phyloP scores from a whole-genome alignment of 2,888 invertebrate genomes.

The Entomobrya multifasciata region DNA sequence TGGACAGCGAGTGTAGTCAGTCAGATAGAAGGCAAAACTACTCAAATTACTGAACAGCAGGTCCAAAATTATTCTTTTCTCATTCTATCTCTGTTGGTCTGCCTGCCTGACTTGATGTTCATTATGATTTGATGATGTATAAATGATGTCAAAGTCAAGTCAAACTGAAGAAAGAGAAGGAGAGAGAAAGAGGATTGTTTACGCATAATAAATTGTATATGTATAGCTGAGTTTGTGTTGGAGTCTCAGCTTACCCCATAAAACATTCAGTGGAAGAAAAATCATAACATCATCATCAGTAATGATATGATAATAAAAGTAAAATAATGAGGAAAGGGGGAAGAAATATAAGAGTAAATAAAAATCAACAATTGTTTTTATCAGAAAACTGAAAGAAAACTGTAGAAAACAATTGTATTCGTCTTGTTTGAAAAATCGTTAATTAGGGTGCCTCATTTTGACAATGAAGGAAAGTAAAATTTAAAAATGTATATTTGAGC shows the following conservation, averaged over 20 bases:
- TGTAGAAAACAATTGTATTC: not conserved
- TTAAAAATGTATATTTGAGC: not conserved
- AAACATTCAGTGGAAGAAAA: not conserved
- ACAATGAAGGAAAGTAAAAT: not conserved
- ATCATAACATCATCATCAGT: not conserved
- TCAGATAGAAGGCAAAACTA: conserved; percentile 47
- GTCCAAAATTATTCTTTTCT: conserved; percentile 35
- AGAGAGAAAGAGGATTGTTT: conserved; percentile 40
- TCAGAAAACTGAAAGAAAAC: not conserved
- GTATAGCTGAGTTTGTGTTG: not conserved
- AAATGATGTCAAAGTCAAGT: conserved; percentile 56
- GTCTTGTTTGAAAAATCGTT: not conserved
- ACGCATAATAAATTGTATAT: conserved; percentile 36
- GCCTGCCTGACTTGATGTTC: conserved; percentile 5
- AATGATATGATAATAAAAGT: conserved; percentile 17
- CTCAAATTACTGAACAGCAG: conserved; percentile 54
- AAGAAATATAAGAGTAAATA: conserved; percentile 5
- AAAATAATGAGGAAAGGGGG: not conserved
- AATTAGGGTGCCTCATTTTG: not conserved
- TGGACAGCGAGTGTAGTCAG: conserved; percentile 49
- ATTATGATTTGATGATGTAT: conserved; percentile 49
- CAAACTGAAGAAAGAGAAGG: conserved; percentile 1
- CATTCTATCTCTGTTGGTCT: not conserved
- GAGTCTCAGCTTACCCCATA: not conserved
- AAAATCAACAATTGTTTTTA: conserved; percentile 30